Base-by-base conservation (phyloP, 2,888 invertebrate genomes). In the Drosophila borealis region DNA sequence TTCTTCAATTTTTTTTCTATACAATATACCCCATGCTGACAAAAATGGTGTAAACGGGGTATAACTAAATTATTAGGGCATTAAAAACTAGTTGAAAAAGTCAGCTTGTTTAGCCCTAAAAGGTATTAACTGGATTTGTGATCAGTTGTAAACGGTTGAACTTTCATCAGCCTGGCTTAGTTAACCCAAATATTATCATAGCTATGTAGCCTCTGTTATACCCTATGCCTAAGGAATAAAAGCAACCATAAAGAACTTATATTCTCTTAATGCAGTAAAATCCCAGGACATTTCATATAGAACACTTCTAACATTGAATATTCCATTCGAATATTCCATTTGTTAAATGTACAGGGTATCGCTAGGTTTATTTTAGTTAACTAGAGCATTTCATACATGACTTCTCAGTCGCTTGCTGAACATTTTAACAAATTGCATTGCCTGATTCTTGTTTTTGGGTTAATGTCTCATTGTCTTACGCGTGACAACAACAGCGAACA, bases 401-500 rank as follows among this genome's bases (percentile, higher is more conserved):
- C 9, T 13, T 37, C 29, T 17, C 10, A 3, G 21, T 36, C 25
- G 49, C 39, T 55, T 41, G 44, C 41, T 42, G 46, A 25, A 51
- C 41, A 61, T 60, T 70, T 78, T 66, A 61, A 65, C 46, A 74
- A 76, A 73, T 79, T 75, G 63, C 70, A 77, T 50, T 73, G 69
- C 51, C 59, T 49, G 66, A 60, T 66, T 70, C 42, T 21, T 44
- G 25, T 54, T 87, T 88, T 83, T 86, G 78, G 88, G 84, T 85
- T 85, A 88, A 85, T 86, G 88, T 86, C 80, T 84, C 78, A 83
- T 85, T 88, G 81, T 83, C 80, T 78, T 60, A 59, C 48, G 68
- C 69, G 66, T 49, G 62, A 71, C 70, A 66, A 56, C 55, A 33
- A 44, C 45, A 59, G 11, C 49, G 29, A 66, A 4, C 65, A 37